phyloP scores from a whole-genome alignment of 2,888 invertebrate species.

The Incurvaria masculella region DNA sequence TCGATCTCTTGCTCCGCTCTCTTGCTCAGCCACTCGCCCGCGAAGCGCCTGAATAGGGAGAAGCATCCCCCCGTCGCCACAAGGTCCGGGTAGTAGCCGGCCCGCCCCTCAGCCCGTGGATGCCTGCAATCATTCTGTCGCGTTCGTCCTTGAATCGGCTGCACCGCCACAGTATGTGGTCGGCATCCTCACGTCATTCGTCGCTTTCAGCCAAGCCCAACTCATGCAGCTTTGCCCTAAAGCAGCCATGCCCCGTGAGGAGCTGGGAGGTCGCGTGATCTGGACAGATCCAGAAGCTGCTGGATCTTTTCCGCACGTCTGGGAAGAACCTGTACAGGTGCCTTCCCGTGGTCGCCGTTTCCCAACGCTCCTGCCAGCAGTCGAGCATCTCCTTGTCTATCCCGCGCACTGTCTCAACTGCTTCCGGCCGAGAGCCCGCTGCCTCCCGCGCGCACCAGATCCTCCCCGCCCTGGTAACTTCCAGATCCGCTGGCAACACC shows the following conservation, averaged over 20 bases:
- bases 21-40: slow-evolving; percentile 4
- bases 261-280: slow-evolving; percentile 17
- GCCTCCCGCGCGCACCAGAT: not conserved
- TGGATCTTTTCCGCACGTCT: slow-evolving; percentile 13
- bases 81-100: slow-evolving; percentile 5
- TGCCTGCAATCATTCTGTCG: not conserved
- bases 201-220: slow-evolving; percentile 13
- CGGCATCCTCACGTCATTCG: slow-evolving; percentile 1
- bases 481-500: slow-evolving; percentile 19
- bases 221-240: slow-evolving; percentile 11
- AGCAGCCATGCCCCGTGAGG: slow-evolving; percentile 18
- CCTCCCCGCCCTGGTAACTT: not conserved
- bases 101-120: not conserved
- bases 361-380: slow-evolving; percentile 17
- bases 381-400: too few relatives aligned
- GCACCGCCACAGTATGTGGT: slow-evolving; percentile 7
- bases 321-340: slow-evolving; percentile 18
- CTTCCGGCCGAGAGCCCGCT: too few relatives aligned
- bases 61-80: slow-evolving; percentile 3
- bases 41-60: not conserved
- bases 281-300: slow-evolving; percentile 15
- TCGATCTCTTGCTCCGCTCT: too few relatives aligned
- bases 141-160: not conserved
- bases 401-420: too few relatives aligned
- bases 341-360: slow-evolving; percentile 10